phyloP scores from a whole-genome alignment of 2,113 vertebrate genomes.

The Morone chrysops region DNA sequence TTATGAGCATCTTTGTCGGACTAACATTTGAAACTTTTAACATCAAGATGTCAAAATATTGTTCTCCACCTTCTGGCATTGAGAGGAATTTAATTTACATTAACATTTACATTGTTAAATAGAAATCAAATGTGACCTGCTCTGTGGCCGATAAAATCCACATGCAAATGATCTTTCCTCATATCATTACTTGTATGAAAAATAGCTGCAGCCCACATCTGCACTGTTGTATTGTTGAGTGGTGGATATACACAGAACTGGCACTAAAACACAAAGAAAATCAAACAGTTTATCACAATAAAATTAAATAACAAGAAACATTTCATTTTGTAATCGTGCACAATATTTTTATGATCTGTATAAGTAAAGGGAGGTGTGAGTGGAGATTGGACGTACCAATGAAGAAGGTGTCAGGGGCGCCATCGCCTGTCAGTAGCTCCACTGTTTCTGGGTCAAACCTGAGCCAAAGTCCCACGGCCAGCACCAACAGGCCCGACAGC shows the following conservation, averaged over 20 bases:
- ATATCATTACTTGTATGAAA: background rate
- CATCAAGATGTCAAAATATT: background rate
- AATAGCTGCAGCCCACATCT: background rate
- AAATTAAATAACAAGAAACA: background rate
- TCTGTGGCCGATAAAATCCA: background rate
- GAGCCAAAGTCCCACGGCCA: slow-evolving; percentile 95
- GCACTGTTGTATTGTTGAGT: no score
- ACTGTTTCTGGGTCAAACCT: slow-evolving; percentile 89
- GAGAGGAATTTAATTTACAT: background rate
- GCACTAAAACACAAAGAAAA: no score
- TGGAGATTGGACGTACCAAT: slow-evolving; percentile 86
- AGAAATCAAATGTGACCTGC: background rate
- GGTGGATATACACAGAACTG: no score
- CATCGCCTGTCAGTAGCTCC: slow-evolving; percentile 85
- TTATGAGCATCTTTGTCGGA: background rate
- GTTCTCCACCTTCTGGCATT: background rate
- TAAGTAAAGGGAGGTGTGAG: background rate
- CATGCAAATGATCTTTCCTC: background rate
- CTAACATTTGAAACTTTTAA: background rate
- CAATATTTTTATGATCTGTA: background rate
- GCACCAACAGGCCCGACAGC: slow-evolving; percentile 91
- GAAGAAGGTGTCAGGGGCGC: slow-evolving; percentile 90
- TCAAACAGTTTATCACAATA: background rate
- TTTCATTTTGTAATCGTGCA: background rate
- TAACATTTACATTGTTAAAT: background rate